These are phyloP conservation scores for Ichneumoninae sp. DNA, from an alignment of 2,888 invertebrate genomes.

Conservation along the genomic window DNA sequence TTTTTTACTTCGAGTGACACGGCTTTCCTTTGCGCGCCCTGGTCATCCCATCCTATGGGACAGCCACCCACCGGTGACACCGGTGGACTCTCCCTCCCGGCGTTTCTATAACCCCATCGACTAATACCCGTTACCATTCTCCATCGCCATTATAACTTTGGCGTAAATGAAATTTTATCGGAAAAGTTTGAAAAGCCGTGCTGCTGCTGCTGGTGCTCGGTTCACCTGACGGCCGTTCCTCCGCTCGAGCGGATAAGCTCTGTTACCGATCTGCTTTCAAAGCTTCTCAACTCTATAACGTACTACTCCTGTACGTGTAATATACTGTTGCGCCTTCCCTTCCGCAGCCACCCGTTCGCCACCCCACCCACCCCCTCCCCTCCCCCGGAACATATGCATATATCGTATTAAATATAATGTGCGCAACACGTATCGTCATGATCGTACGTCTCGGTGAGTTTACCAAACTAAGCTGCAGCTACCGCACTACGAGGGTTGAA, in stretches of 20 bases:
- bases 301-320: background rate
- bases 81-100: background rate
- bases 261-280: conserved; percentile 31
- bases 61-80: background rate
- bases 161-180: conserved; percentile 62
- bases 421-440: background rate
- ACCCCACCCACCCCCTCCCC: background rate
- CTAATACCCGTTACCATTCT: conserved; percentile 10
- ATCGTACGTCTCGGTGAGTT: background rate
- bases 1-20: conserved; percentile 4
- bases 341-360: background rate
- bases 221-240: conserved; percentile 8
- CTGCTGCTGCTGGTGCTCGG: background rate
- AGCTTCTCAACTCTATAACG: conserved; percentile 29
- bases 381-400: background rate
- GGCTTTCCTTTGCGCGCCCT: conserved; percentile 56
- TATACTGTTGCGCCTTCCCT: conserved; percentile 23
- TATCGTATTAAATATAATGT: background rate
- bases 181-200: conserved; percentile 46
- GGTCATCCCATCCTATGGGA: conserved; percentile 14
- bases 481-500: background rate
- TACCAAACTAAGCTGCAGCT: conserved; percentile 3
- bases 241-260: conserved; percentile 23
- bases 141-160: conserved; percentile 28
- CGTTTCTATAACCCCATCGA: conserved; percentile 9